phyloP scores from a whole-genome alignment of 1,140 invertebrate genomes.

The Drosophila sechellia region DNA sequence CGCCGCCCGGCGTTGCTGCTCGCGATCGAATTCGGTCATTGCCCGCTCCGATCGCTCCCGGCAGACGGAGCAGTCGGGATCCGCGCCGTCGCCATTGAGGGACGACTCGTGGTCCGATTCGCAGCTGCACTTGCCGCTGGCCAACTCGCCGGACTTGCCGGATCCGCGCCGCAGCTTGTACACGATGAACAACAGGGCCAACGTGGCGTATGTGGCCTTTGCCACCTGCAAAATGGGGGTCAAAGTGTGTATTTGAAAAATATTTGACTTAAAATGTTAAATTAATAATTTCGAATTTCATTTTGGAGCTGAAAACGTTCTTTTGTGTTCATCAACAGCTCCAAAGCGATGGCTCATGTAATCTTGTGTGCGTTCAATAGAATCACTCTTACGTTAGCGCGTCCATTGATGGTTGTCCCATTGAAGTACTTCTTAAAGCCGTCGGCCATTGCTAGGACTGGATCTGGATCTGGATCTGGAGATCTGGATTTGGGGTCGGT shows the following conservation, averaged over 20 bases:
- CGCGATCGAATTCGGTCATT: slow-evolving; percentile 43
- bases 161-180: slow-evolving; percentile 56
- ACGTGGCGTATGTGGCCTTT: slow-evolving; percentile 67
- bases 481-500: neutral
- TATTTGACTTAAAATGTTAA: too few relatives aligned
- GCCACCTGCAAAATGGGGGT: slow-evolving; percentile 47
- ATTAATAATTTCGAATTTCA: too few relatives aligned
- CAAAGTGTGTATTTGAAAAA: too few relatives aligned
- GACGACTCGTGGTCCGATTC: neutral
- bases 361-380: too few relatives aligned
- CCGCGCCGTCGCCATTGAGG: slow-evolving; percentile 11
- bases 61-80: slow-evolving; percentile 48
- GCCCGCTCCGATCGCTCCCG: slow-evolving; percentile 48
- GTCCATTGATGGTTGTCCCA: slow-evolving; percentile 58
- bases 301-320: too few relatives aligned
- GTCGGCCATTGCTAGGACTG: slow-evolving; percentile 50
- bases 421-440: slow-evolving; percentile 74
- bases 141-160: slow-evolving; percentile 16
- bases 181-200: slow-evolving; percentile 63
- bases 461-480: neutral
- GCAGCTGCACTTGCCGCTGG: slow-evolving; percentile 35
- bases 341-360: too few relatives aligned
- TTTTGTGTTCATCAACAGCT: neutral
- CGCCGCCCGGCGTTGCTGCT: slow-evolving; percentile 34
- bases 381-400: slow-evolving; percentile 63